Evolutionary conservation across 2,888 invertebrate species (phyloP).

Genomic region (Meteorus colon): DNA sequence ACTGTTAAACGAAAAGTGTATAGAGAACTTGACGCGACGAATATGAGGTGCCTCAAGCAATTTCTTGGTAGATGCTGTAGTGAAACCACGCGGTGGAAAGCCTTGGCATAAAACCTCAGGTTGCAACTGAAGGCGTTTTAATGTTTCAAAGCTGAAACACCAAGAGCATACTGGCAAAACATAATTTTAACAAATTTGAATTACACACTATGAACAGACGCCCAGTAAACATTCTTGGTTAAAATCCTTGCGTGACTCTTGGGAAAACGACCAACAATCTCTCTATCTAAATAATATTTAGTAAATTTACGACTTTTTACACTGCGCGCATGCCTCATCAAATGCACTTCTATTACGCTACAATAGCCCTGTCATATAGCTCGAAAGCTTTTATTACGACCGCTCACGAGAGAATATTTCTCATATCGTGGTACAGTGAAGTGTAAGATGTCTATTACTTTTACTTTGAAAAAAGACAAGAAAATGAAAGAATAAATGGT

Average conservation of each 20-base stretch:
- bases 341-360: background rate
- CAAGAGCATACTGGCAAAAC: background rate
- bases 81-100: constrained; percentile 5
- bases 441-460: constrained; percentile 4
- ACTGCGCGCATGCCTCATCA: background rate
- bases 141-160: constrained; percentile 12
- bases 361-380: background rate
- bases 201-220: background rate
- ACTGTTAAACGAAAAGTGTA: constrained; percentile 21
- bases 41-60: constrained; percentile 4
- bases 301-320: background rate
- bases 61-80: background rate
- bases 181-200: constrained; percentile 21
- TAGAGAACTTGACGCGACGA: constrained; percentile 5
- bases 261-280: background rate
- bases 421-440: background rate
- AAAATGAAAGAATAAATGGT: background rate
- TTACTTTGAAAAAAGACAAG: background rate
- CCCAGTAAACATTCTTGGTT: background rate
- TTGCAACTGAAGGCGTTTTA: background rate
- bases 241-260: background rate
- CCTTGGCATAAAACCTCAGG: constrained; percentile 14
- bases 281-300: background rate
- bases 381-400: background rate
- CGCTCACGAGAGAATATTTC: background rate